Base-by-base conservation (phyloP, 1,140 invertebrate genomes). In the Eriocheir sinensis region DNA sequence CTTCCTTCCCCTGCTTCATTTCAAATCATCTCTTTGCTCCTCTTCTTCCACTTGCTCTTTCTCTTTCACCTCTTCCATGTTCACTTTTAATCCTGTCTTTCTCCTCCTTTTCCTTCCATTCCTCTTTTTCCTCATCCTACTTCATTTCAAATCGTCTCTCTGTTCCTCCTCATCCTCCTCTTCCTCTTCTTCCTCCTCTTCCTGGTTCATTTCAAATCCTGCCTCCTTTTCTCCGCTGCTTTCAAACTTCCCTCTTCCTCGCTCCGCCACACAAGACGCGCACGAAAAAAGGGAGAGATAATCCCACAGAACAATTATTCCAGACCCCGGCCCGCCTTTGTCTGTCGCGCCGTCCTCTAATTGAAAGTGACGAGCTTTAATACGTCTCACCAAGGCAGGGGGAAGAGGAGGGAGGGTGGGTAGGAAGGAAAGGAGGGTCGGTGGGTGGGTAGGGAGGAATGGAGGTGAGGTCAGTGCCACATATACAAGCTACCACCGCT, bases 221-320 rank as follows among this genome's bases (percentile, higher is more conserved):
- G 53, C 21, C 6, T 72, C 21, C 27, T 72, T 72, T 72, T 72
- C 8, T 53, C 44, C 40, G 21, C 53, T n/a, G 30, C 89, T 91
- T 34, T n/a, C 41, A 91, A 21, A 41, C 12, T 53, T 6, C n/a
- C 34, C 89, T 36, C 83, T 0, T 41, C n/a, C 30, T 36, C 34
- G 21, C 36, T 17, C 27, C 17, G 30, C 17, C 12, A 41, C 83
- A 38, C 30, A 41, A 41, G 83, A 41, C 34, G 34, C 27, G 48
- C 32, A 38, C n/a, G 53, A 34, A 72, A 90, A 90, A 90, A 90
- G 53, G 30, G 72, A 30, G 89, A 90, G 89, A 72, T 90, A 90
- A 90, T 90, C 89, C 89, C 17, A 34, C 89, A 60, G 89, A 34
- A 90, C 89, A 90, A 90, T 90, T 90, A 90, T 90, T 90, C 89